Evolutionary conservation across 2,888 invertebrate genomes (phyloP), one percentile per base, ranked within the genome.

Genomic region (Agrotis clavis): DNA sequence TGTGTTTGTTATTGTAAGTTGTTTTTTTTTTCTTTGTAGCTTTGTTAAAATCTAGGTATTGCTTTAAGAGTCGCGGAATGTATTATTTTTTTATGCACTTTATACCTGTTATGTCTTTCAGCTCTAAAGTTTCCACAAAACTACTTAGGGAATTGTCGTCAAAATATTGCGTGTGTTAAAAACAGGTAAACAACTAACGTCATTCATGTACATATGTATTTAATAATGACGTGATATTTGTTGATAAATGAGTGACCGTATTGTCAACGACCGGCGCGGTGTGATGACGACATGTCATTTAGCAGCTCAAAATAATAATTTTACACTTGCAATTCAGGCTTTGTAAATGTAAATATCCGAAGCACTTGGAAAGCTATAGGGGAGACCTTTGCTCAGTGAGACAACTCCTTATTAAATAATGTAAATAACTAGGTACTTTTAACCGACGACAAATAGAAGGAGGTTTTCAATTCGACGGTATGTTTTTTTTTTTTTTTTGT

Each of bases 211-310:
- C 19, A 48, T 41, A 1, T 41, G 41, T 41, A 41, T 41, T 41
- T 11, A 11, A 41, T 41, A 11, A 41, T 67, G 30, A 30, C 67
- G 47, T 30, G 19, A 64, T 41, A 48, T 48, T 67, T 67, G 25
- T 67, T 67, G 67, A 47, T 35, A 21, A 18, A 30, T 19, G 47
- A 19, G 14, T 67, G 30, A 67, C 67, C 47, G 19, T 47, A 30
- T 18, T 30, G 19, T 21, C 35, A 16, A 1, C 14, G 14, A 19
- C 30, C 19, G 18, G 18, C n/a, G n/a, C n/a, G 67, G 19, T 19
- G 47, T 19, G n/a, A n/a, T 47, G 65, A 65, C 45, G 25, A 25
- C n/a, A 1, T 35, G 11, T 25, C 41, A 25, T 21, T 25, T 62
- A 25, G 21, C 62, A 62, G n/a, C 11, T 41, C n/a, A 60, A 21